Conservation (phyloP, 2,797 vertebrate genomes). For the Varecia variegata region DNA sequence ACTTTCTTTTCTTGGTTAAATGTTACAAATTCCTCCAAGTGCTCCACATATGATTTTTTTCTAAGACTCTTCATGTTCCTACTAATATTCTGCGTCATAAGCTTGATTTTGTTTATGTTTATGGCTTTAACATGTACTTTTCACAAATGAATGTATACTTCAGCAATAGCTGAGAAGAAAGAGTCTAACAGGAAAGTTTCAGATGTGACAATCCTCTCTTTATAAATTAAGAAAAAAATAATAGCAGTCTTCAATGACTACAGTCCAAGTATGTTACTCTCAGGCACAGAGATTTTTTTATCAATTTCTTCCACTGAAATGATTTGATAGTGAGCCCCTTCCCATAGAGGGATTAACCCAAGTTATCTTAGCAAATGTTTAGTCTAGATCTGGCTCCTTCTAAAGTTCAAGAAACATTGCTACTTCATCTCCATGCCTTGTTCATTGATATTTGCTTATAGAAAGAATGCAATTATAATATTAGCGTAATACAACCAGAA, state of each 20-base stretch:
- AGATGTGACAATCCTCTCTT: not conserved
- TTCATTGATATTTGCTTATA: not conserved
- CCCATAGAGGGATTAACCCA: not conserved
- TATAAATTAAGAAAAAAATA: not conserved
- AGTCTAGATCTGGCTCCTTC: not conserved
- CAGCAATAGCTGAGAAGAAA: not conserved
- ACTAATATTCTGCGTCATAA: not conserved
- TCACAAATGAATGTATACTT: not conserved
- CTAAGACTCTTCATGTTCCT: not conserved
- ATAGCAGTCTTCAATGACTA: not conserved
- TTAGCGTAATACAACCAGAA: slow-evolving; percentile 18
- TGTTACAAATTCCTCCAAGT: not conserved
- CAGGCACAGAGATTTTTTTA: not conserved
- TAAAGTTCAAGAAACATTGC: not conserved
- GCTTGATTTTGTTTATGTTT: not conserved
- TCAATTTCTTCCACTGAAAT: not conserved
- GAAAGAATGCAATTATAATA: not conserved
- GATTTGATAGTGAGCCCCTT: not conserved
- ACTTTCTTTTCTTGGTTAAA: not conserved
- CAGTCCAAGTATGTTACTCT: not conserved
- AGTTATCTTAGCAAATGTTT: not conserved
- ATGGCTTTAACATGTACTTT: not conserved
- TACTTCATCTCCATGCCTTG: not conserved
- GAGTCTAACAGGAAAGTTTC: not conserved
- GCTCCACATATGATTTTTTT: not conserved